Evolutionary conservation across 2,797 vertebrate genomes (phyloP), one percentile per base, ranked within the genome.

Genomic region (Pantherophis vulpinus): DNA sequence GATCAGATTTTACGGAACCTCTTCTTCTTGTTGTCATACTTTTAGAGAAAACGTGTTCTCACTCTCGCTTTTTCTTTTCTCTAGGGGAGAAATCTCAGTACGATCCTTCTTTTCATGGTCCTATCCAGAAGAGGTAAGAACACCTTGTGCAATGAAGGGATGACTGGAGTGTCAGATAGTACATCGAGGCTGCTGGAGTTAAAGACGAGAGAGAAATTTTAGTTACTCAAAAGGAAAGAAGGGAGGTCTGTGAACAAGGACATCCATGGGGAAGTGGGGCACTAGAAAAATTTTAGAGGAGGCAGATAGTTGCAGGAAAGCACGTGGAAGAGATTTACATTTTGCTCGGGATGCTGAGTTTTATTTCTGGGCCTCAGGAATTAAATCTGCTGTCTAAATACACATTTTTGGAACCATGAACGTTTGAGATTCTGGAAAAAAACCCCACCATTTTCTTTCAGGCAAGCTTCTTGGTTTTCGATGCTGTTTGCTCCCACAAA

Each of bases 71-170:
- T 74, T 56, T 6, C 54, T 9, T 47, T 3, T 59, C 61, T 58
- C 25, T 95, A 99, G 98, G 98, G 27, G 98, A 98, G 51, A 95
- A 98, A 13, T 96, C 94, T 42, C 95, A 98, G 93, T 98, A 97
- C 92, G 98, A 99, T 95, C 97, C 98, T 2, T 96, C 91, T 8
- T 99, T 99, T 93, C 98, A 93, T 37, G 98, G 98, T 18, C 98
- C 98, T 66, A 98, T 99, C 94, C 97, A 97, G 55, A 98, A 98
- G 32, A 98, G 98, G 98, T 99, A 56, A 86, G 86, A 13, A 20
- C 23, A 3, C 1, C 10, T 60, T 0, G 32, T 47, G 51, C 5
- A 13, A 47, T 2, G 54, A n/a, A n/a, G 1, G 4, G 32, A 90
- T 20, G 47, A 10, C 1, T 9, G 59, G 14, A 20, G 14, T 61